Evolutionary conservation across 2,888 invertebrate genomes (phyloP), one percentile per base, ranked within the genome.

Genomic region (Andrena flavipes): DNA sequence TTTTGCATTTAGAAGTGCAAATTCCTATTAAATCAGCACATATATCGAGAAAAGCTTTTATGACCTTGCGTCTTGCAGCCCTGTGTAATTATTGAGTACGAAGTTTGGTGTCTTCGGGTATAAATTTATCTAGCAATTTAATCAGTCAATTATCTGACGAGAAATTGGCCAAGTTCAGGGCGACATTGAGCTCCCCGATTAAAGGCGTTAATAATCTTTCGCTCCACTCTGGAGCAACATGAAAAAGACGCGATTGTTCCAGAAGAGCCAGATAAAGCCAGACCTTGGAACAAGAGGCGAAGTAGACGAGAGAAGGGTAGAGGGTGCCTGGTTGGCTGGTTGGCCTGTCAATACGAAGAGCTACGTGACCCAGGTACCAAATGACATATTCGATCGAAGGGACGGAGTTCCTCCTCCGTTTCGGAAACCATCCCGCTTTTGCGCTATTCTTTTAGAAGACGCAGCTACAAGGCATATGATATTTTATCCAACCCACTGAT

Each of bases 321-420:
- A 82, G 82, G 84, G 74, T 78, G 80, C 51, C 83, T 86, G 90
- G 42, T 35, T 35, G 35, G 35, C 35, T 91, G 91, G 90, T 90
- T 88, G 90, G 90, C 91, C 91, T 92, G 92, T 92, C 92, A 92
- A 92, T 92, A 92, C 92, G 90, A 92, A 91, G 90, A 91, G 91
- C 86, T 92, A 92, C 92, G 92, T 92, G 92, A 92, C 92, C 85
- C 90, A 92, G 92, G 91, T 92, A 92, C 92, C 89, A 92, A 92
- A 88, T 91, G 91, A 90, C 90, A 89, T 76, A 85, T 87, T 85
- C 88, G 85, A 83, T 78, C 79, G 84, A 84, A 87, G 84, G 87
- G 89, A 79, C 85, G 77, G 67, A 76, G 26, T 49, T 75, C 71
- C 79, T 86, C 81, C 72, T 68, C 76, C 79, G 76, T 84, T 80